Conservation (phyloP, 2,888 invertebrate species). For the Xestia xanthographa region DNA sequence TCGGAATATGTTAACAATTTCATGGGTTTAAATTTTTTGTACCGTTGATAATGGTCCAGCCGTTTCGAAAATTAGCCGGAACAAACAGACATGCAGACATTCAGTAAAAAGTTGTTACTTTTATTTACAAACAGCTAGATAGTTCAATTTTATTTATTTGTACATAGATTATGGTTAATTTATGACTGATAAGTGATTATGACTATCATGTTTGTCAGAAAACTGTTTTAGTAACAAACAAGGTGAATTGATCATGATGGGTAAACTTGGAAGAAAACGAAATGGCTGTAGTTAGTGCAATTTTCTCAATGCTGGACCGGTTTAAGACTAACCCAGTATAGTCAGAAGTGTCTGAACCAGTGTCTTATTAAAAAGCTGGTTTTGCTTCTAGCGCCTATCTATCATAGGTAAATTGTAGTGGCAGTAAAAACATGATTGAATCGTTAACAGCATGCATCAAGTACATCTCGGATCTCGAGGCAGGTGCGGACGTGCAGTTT, state of each 20-base stretch:
- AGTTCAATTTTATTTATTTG: no score
- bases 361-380: background rate
- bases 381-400: background rate
- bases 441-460: background rate
- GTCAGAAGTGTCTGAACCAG: background rate
- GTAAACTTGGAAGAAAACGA: constrained; percentile 32
- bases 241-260: constrained; percentile 4
- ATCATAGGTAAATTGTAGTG: background rate
- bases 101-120: no score
- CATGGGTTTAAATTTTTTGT: no score
- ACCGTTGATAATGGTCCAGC: no score
- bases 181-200: background rate
- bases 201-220: constrained; percentile 7
- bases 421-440: constrained; percentile 21
- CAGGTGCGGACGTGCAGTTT: constrained; percentile 20
- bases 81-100: no score
- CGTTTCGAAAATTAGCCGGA: no score
- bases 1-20: no score
- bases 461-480: constrained; percentile 1
- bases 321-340: constrained; percentile 6
- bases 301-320: constrained; percentile 19
- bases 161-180: background rate
- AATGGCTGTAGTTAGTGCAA: background rate
- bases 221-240: background rate
- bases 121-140: no score